Evolutionary conservation across 2,113 vertebrate species (phyloP), one percentile per base, ranked within the genome.

Genomic region (Odocoileus hemionus): DNA sequence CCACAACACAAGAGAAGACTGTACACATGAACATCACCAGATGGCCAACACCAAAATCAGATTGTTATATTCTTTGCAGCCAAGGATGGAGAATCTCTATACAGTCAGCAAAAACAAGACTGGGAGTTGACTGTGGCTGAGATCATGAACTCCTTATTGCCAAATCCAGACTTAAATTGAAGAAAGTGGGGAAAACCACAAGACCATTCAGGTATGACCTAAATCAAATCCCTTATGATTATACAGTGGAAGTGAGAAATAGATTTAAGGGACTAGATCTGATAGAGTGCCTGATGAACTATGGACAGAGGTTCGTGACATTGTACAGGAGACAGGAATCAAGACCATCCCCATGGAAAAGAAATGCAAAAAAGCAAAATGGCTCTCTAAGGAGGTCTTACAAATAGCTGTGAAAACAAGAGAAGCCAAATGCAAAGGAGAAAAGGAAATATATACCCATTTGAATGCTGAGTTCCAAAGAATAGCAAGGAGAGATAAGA

Each of bases 271-370:
- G 64, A 5, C 64, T 67, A 36, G 1, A 67, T n/a, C 64, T 67
- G 64, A 67, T n/a, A 67, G 3, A 67, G 1, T 10, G 3, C 16
- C 16, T 67, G 64, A 67, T 67, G 16, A 67, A 67, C 3, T n/a
- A n/a, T 67, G 64, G 64, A 0, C 8, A 9, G 33, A n/a, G 4
- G 8, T n/a, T 67, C 1, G 0, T 67, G 16, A 67, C 30, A n/a
- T 4, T 64, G 30, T 64, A n/a, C 15, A 64, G 6, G 15, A 64
- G 30, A 64, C 30, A 33, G 30, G 30, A 15, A n/a, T 4, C 30
- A 64, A 64, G 30, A n/a, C 16, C 30, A 64, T 64, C 61, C 15
- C 61, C 30, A 64, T 17, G 61, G 7, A 17, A 64, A 64, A n/a
- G 30, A 64, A 33, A 64, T 64, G 30, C 16, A 17, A 64, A 64